phyloP scores from a whole-genome alignment of 2,888 invertebrate species.

The Cyaniris semiargus region DNA sequence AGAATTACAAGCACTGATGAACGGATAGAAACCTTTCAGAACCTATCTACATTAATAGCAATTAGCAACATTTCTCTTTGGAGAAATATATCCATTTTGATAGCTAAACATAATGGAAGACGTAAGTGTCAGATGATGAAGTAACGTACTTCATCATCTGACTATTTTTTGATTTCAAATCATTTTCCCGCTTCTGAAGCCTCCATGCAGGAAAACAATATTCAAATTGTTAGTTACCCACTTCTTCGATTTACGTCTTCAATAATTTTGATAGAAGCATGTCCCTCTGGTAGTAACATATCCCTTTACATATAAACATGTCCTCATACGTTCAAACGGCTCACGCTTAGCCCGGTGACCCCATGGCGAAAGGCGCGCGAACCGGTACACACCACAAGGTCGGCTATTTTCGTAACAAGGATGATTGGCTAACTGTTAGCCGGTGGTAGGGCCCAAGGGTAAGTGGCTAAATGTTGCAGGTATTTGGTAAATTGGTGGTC shows the following conservation, averaged over 20 bases:
- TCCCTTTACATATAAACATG: neutral
- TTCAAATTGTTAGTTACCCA: neutral
- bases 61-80: too few relatives aligned
- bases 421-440: conserved; percentile 33
- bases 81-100: too few relatives aligned
- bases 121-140: too few relatives aligned
- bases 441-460: conserved; percentile 2
- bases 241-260: neutral
- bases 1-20: too few relatives aligned
- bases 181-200: neutral
- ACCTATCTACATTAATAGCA: too few relatives aligned
- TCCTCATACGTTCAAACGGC: neutral
- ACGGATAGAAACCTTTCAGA: too few relatives aligned
- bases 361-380: conserved; percentile 39
- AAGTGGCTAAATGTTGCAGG: neutral
- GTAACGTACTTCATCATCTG: too few relatives aligned
- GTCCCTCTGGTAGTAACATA: too few relatives aligned
- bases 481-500: neutral
- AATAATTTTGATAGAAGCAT: too few relatives aligned
- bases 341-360: conserved; percentile 33
- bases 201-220: neutral
- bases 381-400: conserved; percentile 44
- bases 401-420: conserved; percentile 39
- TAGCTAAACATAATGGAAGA: too few relatives aligned
- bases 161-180: too few relatives aligned